These are phyloP conservation scores for Sceloporus undulatus DNA, from an alignment of 2,113 vertebrate species.

Conservation along the genomic window DNA sequence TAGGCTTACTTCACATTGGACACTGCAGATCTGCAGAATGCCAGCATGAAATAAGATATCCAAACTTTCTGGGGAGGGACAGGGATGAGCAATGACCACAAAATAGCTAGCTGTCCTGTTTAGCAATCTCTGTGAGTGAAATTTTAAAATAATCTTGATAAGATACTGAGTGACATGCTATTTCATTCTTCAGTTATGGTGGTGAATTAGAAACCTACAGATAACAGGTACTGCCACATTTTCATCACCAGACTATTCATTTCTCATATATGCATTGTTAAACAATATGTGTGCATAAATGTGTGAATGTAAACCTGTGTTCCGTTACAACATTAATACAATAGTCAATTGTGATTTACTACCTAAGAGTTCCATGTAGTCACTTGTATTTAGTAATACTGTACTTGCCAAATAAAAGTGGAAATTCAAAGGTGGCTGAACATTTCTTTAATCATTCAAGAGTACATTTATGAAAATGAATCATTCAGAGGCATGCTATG, in stretches of 20 bases:
- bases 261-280: neutral
- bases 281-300: neutral
- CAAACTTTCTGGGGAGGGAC: neutral
- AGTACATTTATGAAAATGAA: slow-evolving; percentile 14
- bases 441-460: neutral
- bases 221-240: neutral
- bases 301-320: neutral
- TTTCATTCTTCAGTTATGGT: neutral
- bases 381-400: neutral
- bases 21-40: neutral
- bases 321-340: neutral
- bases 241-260: neutral
- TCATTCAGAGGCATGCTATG: neutral
- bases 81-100: neutral
- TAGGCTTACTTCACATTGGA: neutral
- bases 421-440: neutral
- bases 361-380: neutral
- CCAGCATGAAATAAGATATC: neutral
- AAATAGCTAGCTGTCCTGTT: neutral
- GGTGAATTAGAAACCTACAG: neutral
- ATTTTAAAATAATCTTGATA: neutral
- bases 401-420: neutral
- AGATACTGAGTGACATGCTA: neutral
- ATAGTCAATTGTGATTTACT: neutral
- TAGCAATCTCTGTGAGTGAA: neutral